phyloP scores from a whole-genome alignment of 2,113 vertebrate genomes.

The Pyrgilauda ruficollis region DNA sequence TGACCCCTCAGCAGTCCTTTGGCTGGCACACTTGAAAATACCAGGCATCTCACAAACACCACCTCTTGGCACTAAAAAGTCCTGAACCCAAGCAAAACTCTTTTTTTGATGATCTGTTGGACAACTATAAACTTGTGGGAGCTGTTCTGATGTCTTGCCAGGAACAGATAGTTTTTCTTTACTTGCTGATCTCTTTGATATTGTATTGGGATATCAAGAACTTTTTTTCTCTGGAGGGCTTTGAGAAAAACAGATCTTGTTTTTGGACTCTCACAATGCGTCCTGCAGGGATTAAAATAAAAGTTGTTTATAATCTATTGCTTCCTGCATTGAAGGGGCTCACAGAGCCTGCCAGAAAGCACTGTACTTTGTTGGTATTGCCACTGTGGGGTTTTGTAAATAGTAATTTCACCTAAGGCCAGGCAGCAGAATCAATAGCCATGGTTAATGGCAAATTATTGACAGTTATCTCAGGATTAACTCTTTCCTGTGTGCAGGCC shows the following conservation, averaged over 20 bases:
- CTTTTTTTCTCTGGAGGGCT: not conserved
- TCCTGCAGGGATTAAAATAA: conserved; percentile 59
- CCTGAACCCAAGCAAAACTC: not conserved
- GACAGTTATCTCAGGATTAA: not conserved
- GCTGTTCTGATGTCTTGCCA: conserved; percentile 50
- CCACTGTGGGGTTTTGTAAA: not conserved
- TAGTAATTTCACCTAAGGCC: not conserved
- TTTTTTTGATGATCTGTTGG: conserved; percentile 31
- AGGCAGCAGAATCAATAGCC: not conserved
- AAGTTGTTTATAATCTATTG: conserved; percentile 62
- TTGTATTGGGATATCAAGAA: conserved; percentile 44
- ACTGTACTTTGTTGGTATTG: not conserved
- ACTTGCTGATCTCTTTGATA: conserved; percentile 57
- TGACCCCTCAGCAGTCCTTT: not conserved
- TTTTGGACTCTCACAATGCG: conserved; percentile 18
- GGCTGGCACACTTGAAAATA: conserved; percentile 24
- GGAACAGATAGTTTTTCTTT: conserved; percentile 59
- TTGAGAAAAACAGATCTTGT: conserved; percentile 46
- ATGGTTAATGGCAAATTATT: not conserved
- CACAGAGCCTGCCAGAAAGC: conserved; percentile 34
- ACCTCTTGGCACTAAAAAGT: conserved; percentile 16
- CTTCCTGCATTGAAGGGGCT: conserved; percentile 49
- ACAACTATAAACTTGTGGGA: conserved; percentile 49
- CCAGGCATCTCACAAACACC: not conserved
- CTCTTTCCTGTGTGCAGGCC: not conserved